These are phyloP conservation scores for Copidosoma aretas DNA, from an alignment of 2,888 invertebrate genomes.

Conservation along the genomic window DNA sequence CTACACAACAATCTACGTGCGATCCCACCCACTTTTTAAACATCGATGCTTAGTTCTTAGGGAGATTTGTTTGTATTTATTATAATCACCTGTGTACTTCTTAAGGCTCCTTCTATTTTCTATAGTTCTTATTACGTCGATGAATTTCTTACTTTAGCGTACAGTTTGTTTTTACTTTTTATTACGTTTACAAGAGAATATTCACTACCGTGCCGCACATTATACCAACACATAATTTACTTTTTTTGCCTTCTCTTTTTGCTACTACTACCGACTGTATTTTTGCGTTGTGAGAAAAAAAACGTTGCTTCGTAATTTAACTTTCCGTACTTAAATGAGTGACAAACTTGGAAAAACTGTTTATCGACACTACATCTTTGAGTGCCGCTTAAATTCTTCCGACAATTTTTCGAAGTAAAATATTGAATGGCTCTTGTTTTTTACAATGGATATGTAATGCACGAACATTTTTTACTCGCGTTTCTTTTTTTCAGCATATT, in stretches of 20 bases:
- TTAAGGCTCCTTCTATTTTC: constrained; percentile 53
- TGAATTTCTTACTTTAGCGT: constrained; percentile 57
- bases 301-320: constrained; percentile 34
- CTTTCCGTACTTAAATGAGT: constrained; percentile 40
- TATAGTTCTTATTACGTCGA: constrained; percentile 53
- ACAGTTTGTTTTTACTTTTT: constrained; percentile 60
- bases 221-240: too few species aligned
- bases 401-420: constrained; percentile 13
- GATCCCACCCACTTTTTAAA: constrained; percentile 52
- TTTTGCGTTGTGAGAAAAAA: constrained; percentile 34
- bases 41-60: constrained; percentile 56
- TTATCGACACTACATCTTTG: constrained; percentile 37
- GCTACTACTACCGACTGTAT: constrained; percentile 36
- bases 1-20: constrained; percentile 43
- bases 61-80: constrained; percentile 59
- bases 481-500: constrained; percentile 47
- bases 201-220: constrained; percentile 36
- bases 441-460: constrained; percentile 39
- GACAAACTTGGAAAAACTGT: constrained; percentile 28
- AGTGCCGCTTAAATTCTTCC: constrained; percentile 34
- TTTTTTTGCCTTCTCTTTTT: constrained; percentile 27
- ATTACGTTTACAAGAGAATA: constrained; percentile 48
- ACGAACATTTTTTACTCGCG: constrained; percentile 38
- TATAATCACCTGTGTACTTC: constrained; percentile 57
- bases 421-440: constrained; percentile 42